phyloP scores from a whole-genome alignment of 2,888 invertebrate genomes.

The Dromius quadrimaculatus region DNA sequence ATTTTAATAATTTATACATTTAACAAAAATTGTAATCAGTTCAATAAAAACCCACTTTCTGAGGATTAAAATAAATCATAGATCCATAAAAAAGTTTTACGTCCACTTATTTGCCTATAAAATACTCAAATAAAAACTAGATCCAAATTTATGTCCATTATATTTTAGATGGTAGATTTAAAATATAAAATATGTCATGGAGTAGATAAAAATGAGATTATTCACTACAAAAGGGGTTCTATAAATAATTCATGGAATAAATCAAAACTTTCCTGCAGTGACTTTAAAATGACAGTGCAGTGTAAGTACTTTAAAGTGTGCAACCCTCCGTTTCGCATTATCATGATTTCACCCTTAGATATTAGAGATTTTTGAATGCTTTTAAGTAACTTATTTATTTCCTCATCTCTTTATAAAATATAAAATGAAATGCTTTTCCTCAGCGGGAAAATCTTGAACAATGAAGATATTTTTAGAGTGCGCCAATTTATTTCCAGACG shows the following conservation, averaged over 20 bases:
- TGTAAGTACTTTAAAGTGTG: conserved; percentile 4
- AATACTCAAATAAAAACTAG: not conserved
- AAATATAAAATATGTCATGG: conserved; percentile 1
- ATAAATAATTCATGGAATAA: conserved; percentile 34
- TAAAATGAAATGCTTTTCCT: too few relatives aligned
- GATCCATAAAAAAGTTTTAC: not conserved
- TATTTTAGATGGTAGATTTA: too few relatives aligned
- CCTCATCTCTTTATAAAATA: too few relatives aligned
- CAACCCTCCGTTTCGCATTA: not conserved
- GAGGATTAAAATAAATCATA: not conserved
- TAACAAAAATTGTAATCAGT: conserved; percentile 13
- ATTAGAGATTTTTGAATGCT: too few relatives aligned
- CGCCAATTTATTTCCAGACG: conserved; percentile 37
- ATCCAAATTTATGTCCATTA: conserved; percentile 8
- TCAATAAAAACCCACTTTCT: conserved; percentile 15
- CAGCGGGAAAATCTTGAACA: conserved; percentile 6
- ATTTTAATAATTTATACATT: conserved; percentile 4
- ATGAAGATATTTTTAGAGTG: conserved; percentile 45
- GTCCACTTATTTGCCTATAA: conserved; percentile 5
- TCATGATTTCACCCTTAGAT: conserved; percentile 1
- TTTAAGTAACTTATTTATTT: too few relatives aligned
- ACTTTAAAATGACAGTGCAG: conserved; percentile 6
- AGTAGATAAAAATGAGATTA: not conserved
- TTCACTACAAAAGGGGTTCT: conserved; percentile 15
- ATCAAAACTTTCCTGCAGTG: conserved; percentile 27